phyloP scores from a whole-genome alignment of 2,113 vertebrate species.

The Pristiophorus japonicus region DNA sequence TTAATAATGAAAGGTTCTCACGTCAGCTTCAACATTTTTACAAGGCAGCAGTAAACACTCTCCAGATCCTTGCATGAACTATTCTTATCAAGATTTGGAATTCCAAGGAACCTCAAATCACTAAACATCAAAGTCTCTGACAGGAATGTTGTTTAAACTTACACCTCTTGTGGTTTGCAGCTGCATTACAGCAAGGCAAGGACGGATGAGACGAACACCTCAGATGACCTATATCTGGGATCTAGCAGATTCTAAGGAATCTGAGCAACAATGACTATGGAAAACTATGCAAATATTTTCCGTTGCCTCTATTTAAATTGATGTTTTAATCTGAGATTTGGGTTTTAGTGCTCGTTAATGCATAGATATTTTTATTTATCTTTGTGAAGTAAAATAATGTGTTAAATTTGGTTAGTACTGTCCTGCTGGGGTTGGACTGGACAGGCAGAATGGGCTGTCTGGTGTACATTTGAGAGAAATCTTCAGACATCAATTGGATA shows the following conservation, averaged over 20 bases:
- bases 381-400: background rate
- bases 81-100: constrained; percentile 4
- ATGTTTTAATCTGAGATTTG: background rate
- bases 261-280: background rate
- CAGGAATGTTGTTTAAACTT: constrained; percentile 14
- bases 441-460: background rate
- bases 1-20: background rate
- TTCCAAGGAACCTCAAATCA: too few species aligned
- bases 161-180: background rate
- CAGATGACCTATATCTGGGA: background rate
- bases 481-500: background rate
- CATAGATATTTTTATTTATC: background rate
- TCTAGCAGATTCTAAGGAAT: background rate
- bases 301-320: background rate
- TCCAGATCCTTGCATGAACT: background rate
- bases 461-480: background rate
- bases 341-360: background rate
- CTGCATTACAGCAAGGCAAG: background rate
- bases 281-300: background rate
- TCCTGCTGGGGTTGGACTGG: background rate
- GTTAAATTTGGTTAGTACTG: background rate
- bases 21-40: background rate
- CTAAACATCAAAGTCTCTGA: background rate
- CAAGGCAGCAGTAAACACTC: background rate
- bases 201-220: too few species aligned